These are phyloP conservation scores for Parthenolecanium corni DNA, from an alignment of 2,888 invertebrate species.

Conservation along the genomic window DNA sequence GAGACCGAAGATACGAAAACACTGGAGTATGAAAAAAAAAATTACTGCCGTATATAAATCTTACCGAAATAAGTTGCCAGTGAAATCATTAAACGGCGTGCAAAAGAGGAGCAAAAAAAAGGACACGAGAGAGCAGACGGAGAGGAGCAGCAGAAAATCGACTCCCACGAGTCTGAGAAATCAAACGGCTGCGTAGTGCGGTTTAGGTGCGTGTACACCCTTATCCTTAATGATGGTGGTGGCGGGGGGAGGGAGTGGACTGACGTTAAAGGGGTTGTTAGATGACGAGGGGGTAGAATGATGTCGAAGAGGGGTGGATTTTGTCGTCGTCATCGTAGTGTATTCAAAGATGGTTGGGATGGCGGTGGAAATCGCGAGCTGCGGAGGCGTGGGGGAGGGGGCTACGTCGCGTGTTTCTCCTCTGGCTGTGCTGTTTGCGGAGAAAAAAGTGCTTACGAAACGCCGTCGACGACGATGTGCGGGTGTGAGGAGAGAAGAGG, in stretches of 20 bases:
- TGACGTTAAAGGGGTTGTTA: background rate
- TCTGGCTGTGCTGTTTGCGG: background rate
- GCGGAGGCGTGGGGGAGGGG: background rate
- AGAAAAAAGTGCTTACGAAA: conserved; percentile 8
- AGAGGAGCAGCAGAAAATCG: conserved; percentile 4
- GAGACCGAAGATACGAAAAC: background rate
- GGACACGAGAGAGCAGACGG: background rate
- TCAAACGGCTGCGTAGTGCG: conserved; percentile 24
- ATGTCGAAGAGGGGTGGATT: background rate
- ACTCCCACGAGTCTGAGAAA: conserved; percentile 25
- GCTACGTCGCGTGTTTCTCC: conserved; percentile 20
- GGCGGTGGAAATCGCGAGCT: background rate
- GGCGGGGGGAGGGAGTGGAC: background rate
- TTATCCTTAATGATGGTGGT: background rate
- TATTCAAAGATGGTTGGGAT: too few species aligned
- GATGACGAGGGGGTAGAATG: too few species aligned
- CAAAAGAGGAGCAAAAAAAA: background rate
- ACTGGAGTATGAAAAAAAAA: too few species aligned
- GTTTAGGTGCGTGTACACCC: conserved; percentile 16
- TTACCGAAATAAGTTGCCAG: conserved; percentile 18
- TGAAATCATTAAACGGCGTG: conserved; percentile 14
- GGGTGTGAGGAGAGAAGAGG: too few species aligned
- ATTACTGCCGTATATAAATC: conserved; percentile 9
- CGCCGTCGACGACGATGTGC: too few species aligned
- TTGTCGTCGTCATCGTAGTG: background rate